Percentiles rank a stretch among this genome's conserved stretches.
These are phyloP conservation scores for Sterrhoptilus dennistouni DNA, from an alignment of 2,113 vertebrate species.

Conservation along the genomic window DNA sequence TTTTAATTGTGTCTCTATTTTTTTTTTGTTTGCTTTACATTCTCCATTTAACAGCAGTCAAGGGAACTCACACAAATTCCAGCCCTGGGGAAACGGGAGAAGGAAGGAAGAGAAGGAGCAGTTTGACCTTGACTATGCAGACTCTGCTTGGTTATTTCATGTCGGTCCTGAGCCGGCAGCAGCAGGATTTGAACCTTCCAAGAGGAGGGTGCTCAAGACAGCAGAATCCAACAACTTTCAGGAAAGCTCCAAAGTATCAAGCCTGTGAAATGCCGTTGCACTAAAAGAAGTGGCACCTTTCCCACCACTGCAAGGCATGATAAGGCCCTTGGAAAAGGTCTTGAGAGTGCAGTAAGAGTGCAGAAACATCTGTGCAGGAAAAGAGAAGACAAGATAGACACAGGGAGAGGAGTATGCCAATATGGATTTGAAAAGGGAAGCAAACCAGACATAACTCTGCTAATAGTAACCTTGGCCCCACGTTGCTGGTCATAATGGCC, in stretches of 20 bases:
- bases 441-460: neutral
- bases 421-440: neutral
- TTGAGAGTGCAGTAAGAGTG: neutral
- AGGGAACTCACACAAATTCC: neutral
- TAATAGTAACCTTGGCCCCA: neutral
- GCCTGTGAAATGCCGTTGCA: neutral
- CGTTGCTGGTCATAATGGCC: rapidly evolving
- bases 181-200: neutral
- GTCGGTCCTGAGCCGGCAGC: neutral
- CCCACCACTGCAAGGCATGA: neutral
- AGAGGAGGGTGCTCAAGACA: neutral
- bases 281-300: neutral
- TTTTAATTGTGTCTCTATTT: neutral
- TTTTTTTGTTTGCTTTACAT: neutral
- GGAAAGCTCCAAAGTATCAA: neutral
- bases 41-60: neutral
- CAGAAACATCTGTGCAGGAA: neutral
- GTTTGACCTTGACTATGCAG: neutral
- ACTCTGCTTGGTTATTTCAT: neutral
- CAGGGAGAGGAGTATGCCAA: neutral
- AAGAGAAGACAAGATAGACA: neutral
- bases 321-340: neutral
- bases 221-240: neutral
- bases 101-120: neutral
- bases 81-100: neutral